Percentiles rank a stretch among this genome's conserved stretches.
phyloP scores from a whole-genome alignment of 2,113 vertebrate genomes.

The Trichechus manatus region DNA sequence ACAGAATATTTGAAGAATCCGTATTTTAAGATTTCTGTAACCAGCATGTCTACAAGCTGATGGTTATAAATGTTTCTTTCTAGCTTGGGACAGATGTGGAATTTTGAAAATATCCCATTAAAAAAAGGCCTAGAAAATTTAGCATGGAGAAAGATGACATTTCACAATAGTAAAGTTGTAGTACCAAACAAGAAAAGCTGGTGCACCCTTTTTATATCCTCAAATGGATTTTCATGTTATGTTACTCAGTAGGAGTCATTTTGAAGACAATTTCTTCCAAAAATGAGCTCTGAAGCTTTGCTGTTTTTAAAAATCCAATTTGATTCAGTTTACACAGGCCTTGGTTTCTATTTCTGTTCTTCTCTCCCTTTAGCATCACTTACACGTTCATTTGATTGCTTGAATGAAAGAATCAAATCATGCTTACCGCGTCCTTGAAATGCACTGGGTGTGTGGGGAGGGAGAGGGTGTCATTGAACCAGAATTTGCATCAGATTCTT shows the following conservation, averaged over 20 bases:
- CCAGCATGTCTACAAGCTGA: slow-evolving; percentile 45
- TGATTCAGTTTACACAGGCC: slow-evolving; percentile 52
- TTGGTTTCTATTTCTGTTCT: slow-evolving; percentile 48
- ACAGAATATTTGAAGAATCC: slow-evolving; percentile 70
- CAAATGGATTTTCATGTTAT: slow-evolving; percentile 74
- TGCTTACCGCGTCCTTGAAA: neutral
- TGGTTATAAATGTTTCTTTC: slow-evolving; percentile 68
- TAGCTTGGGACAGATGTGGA: slow-evolving; percentile 68
- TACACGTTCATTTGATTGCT: slow-evolving; percentile 22
- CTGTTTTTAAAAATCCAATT: slow-evolving; percentile 72
- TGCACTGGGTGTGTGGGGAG: neutral
- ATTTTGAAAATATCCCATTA: slow-evolving; percentile 77
- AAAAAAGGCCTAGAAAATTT: slow-evolving; percentile 68
- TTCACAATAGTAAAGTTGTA: slow-evolving; percentile 67
- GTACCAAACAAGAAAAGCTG: slow-evolving; percentile 56
- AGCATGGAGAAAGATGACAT: slow-evolving; percentile 72
- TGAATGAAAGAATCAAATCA: slow-evolving; percentile 33
- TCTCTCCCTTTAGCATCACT: slow-evolving; percentile 45
- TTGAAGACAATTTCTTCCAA: slow-evolving; percentile 76
- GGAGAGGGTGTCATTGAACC: neutral
- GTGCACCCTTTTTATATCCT: slow-evolving; percentile 71
- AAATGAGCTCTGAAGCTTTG: slow-evolving; percentile 71
- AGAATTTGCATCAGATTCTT: slow-evolving; percentile 39
- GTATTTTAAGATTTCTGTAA: slow-evolving; percentile 75
- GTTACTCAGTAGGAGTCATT: slow-evolving; percentile 70